Evolutionary conservation across 2,113 vertebrate species (phyloP).

Genomic region (Motacilla tschutschensis): DNA sequence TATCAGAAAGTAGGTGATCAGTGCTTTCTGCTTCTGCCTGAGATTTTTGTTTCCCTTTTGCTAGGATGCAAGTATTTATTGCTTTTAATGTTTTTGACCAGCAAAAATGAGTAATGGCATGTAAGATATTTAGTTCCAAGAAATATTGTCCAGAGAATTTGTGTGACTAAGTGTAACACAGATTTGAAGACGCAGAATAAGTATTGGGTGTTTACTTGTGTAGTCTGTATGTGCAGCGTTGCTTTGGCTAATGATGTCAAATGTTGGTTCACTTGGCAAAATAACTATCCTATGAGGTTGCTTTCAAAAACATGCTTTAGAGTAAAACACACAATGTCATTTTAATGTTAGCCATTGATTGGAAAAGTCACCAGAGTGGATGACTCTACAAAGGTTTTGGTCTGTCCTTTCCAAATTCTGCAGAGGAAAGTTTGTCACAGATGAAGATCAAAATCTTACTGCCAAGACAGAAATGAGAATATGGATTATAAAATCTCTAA

Average conservation of each 20-base stretch:
- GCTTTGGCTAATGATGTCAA: neutral
- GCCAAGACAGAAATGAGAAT: neutral
- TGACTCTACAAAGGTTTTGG: neutral
- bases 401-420: neutral
- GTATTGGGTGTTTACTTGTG: neutral
- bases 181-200: neutral
- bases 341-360: neutral
- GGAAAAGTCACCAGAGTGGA: neutral
- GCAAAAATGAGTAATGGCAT: neutral
- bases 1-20: neutral
- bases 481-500: neutral
- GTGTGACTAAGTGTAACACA: neutral
- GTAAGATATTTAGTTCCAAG: neutral
- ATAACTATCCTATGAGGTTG: neutral
- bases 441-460: neutral
- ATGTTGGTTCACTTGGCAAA: neutral
- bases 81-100: neutral
- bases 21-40: neutral
- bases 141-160: neutral
- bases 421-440: neutral
- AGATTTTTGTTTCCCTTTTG: neutral
- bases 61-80: neutral
- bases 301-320: neutral
- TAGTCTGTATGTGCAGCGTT: neutral
- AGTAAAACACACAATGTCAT: neutral